Conservation (phyloP, 1,140 invertebrate species). For the Archivesica marissinica region DNA sequence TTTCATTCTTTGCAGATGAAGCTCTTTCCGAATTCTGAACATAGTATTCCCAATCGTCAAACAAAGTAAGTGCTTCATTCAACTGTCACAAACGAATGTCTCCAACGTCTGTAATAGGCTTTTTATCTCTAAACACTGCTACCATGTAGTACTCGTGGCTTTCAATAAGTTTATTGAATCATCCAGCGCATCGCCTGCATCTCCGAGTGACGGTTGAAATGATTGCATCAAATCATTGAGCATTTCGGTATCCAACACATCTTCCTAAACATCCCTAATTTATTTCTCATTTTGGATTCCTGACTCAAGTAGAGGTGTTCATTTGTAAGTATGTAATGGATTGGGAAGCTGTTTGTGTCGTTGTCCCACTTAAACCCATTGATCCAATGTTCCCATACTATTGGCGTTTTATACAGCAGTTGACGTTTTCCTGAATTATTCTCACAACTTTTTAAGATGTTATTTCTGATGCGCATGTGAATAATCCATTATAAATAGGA, state of each 20-base stretch:
- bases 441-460: slow-evolving; percentile 36
- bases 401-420: neutral
- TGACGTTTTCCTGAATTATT: slow-evolving; percentile 26
- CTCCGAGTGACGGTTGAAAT: neutral
- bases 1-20: no score
- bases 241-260: neutral
- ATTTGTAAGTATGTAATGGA: slow-evolving; percentile 57
- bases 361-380: slow-evolving; percentile 50
- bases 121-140: slow-evolving; percentile 10
- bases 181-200: neutral
- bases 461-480: slow-evolving; percentile 61
- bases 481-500: slow-evolving; percentile 23
- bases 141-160: slow-evolving; percentile 5
- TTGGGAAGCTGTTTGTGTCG: slow-evolving; percentile 4
- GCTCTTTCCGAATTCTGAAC: no score
- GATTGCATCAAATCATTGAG: neutral
- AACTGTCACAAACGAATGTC: neutral
- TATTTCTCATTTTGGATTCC: neutral
- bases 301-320: slow-evolving; percentile 46
- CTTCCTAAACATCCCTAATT: no score
- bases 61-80: neutral
- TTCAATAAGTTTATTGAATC: slow-evolving; percentile 9
- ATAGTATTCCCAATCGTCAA: no score
- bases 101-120: neutral
- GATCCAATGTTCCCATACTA: slow-evolving; percentile 40